Evolutionary conservation across 2,888 invertebrate species (phyloP), one percentile per base, ranked within the genome.

Genomic region (Lochmaea crataegi): DNA sequence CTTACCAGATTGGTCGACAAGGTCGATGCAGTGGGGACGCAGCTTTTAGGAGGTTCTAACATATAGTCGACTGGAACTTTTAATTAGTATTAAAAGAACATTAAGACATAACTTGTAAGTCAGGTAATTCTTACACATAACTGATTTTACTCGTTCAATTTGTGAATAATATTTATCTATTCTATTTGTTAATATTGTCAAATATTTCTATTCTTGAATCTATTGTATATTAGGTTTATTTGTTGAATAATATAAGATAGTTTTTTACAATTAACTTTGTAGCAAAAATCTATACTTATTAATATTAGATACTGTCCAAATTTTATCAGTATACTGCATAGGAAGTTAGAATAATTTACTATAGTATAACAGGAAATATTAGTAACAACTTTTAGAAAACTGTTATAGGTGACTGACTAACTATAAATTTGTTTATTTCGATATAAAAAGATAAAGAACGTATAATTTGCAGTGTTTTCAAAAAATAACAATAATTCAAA

Each of bases 301-400:
- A n/a, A 48, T 14, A 12, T 14, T 7, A n/a, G 14, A 48, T 14
- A 48, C 6, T 53, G 18, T 18, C 53, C 53, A 53, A 53, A 18
- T 53, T 53, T 18, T 18, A 53, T 53, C 53, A 18, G 53, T 53
- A 53, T 16, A 38, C 16, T 53, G 18, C 9, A 16, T 18, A 18
- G 53, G 45, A 53, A 18, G 16, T 53, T 16, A 1, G 53, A 53
- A 53, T 53, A 53, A 16, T 16, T 14, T 45, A n/a, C 14, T 48
- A 22, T 56, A 56, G 22, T 18, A 22, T 16, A 56, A 18, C 18
- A 57, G 12, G 56, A 16, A 76, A 76, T 38, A 77, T 18, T 10
- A 48, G 45, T 65, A 53, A 56, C 65, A 65, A 65, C 65, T 65
- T 65, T 65, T 65, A 42, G 65, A 65, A 65, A 65, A 65, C 65